phyloP scores from a whole-genome alignment of 2,113 vertebrate genomes.

The Tylochromis polylepis region DNA sequence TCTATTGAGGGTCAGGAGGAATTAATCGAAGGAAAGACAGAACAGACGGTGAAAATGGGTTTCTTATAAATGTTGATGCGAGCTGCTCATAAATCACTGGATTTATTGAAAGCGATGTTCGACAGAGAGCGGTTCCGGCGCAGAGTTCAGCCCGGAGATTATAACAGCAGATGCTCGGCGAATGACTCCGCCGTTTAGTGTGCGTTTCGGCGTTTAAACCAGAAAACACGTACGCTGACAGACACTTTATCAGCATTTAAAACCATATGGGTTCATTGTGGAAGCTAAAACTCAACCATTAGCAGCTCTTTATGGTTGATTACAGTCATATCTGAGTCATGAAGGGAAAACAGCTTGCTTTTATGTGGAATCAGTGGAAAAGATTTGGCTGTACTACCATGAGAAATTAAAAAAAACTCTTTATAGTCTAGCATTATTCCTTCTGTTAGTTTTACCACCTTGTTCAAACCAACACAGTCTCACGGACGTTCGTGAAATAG shows the following conservation, averaged over 20 bases:
- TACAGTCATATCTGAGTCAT: neutral
- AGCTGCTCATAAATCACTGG: neutral
- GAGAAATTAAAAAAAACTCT: neutral
- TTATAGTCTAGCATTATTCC: neutral
- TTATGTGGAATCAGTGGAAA: neutral
- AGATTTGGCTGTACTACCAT: neutral
- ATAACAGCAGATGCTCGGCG: neutral
- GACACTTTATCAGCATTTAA: neutral
- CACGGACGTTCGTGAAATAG: neutral
- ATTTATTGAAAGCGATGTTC: neutral
- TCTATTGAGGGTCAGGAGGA: conserved; percentile 33
- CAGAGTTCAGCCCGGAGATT: neutral
- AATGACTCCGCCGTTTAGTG: neutral
- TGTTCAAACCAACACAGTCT: neutral
- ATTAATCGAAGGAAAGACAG: conserved; percentile 4
- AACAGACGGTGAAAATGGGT: neutral
- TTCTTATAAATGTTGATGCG: neutral
- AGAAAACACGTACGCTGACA: neutral
- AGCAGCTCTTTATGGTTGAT: neutral
- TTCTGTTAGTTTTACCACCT: neutral
- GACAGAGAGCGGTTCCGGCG: neutral
- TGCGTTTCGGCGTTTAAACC: neutral
- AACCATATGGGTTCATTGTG: neutral
- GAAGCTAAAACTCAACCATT: neutral
- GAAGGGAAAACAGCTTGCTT: neutral